phyloP scores from a whole-genome alignment of 2,113 vertebrate genomes.

The Dinomys branickii region DNA sequence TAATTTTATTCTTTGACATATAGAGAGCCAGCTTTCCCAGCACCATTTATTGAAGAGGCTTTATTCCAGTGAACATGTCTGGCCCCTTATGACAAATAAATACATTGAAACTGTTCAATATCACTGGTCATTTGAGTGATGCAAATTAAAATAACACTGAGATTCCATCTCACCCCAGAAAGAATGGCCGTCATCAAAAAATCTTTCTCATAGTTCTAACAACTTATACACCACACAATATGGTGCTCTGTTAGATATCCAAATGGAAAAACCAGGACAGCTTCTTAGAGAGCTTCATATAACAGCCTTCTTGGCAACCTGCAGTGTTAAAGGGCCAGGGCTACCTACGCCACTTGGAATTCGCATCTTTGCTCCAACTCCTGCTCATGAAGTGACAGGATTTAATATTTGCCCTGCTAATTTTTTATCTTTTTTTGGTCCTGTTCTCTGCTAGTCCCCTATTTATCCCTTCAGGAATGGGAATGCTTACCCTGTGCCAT shows the following conservation, averaged over 20 bases:
- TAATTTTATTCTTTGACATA: no score
- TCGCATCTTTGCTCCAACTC: background rate
- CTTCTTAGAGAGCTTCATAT: background rate
- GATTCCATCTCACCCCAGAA: no score
- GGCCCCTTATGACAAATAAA: no score
- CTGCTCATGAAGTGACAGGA: background rate
- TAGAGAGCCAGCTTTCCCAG: no score
- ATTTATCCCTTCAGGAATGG: background rate
- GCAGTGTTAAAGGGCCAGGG: background rate
- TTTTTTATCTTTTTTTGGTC: background rate
- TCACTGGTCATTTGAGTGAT: no score
- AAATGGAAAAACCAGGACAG: background rate
- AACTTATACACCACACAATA: background rate
- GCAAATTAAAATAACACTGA: no score
- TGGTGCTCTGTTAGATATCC: background rate
- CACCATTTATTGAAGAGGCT: no score
- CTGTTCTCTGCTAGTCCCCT: background rate
- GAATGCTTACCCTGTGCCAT: background rate
- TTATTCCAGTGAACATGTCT: no score
- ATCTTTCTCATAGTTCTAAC: background rate
- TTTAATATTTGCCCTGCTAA: background rate
- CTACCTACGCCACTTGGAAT: background rate
- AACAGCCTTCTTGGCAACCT: background rate
- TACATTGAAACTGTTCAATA: no score
- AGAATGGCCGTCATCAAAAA: no score